phyloP scores from a whole-genome alignment of 2,113 vertebrate species.

The Tautogolabrus adspersus region DNA sequence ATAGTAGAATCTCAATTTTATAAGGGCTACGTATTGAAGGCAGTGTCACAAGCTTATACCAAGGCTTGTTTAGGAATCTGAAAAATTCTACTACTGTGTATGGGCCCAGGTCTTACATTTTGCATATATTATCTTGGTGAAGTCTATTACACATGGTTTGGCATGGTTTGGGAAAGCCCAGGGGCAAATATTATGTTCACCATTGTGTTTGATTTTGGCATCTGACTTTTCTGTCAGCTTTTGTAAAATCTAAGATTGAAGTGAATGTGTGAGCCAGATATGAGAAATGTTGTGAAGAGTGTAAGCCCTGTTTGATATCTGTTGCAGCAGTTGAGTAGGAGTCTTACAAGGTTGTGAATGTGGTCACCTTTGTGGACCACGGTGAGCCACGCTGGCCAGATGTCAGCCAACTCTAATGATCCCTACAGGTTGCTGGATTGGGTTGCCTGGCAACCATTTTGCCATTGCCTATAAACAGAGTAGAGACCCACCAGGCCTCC shows the following conservation, averaged over 20 bases:
- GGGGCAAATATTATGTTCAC: conserved; percentile 3
- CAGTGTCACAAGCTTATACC: too few relatives aligned
- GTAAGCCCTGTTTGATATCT: conserved; percentile 56
- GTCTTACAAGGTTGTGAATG: conserved; percentile 56
- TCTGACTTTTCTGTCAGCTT: conserved; percentile 25
- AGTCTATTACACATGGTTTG: background rate
- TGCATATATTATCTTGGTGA: background rate
- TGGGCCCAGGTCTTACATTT: background rate
- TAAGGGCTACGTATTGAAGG: too few relatives aligned
- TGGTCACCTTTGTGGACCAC: conserved; percentile 66
- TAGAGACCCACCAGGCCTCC: conserved; percentile 67
- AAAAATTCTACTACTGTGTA: background rate
- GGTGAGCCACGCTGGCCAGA: conserved; percentile 71
- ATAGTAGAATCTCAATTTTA: too few relatives aligned
- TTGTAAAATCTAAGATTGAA: conserved; percentile 12
- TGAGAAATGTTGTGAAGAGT: conserved; percentile 32
- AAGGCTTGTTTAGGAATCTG: background rate
- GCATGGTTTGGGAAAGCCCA: background rate
- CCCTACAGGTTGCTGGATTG: conserved; percentile 74
- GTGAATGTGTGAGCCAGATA: conserved; percentile 21
- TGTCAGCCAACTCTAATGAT: conserved; percentile 81
- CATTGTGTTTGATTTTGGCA: conserved; percentile 21
- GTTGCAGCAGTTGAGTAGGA: conserved; percentile 54
- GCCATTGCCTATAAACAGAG: conserved; percentile 79
- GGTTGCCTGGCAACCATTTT: conserved; percentile 83